These are phyloP conservation scores for Falco berigora DNA, from an alignment of 2,797 vertebrate species.

Conservation along the genomic window DNA sequence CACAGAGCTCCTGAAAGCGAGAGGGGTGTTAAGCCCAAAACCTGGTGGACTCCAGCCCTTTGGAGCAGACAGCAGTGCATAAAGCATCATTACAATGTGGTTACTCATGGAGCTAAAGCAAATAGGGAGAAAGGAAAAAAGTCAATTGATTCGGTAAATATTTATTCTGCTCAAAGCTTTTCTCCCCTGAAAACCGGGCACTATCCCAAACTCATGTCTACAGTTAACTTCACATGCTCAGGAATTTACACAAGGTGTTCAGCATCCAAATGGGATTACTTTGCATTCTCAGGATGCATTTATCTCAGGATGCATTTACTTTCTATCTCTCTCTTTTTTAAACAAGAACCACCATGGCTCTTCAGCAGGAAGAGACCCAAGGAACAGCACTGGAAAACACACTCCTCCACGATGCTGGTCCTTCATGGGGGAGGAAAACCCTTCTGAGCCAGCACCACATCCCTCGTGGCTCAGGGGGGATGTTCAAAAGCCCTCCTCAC, in stretches of 20 bases:
- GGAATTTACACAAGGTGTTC: conserved; percentile 26
- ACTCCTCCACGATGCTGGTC: neutral
- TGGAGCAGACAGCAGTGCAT: neutral
- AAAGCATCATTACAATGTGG: neutral
- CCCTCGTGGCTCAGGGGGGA: neutral
- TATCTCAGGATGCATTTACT: neutral
- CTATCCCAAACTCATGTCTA: neutral
- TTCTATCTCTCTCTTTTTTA: neutral
- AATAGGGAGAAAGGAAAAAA: neutral
- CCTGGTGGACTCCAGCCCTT: neutral
- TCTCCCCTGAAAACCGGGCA: conserved; percentile 8
- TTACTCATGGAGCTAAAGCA: neutral
- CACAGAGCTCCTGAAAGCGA: neutral
- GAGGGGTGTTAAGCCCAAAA: neutral
- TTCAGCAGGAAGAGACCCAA: neutral
- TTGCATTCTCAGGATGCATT: neutral
- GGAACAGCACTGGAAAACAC: neutral
- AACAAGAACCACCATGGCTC: neutral
- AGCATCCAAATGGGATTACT: conserved; percentile 34
- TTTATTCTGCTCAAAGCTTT: conserved; percentile 47
- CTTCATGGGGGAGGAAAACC: neutral
- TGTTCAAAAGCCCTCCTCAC: neutral
- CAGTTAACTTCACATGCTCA: neutral
- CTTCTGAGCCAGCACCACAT: neutral
- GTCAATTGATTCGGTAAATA: conserved; percentile 45